Percentiles rank a stretch among this genome's conserved stretches.
Evolutionary conservation across 2,797 vertebrate species (phyloP).

Genomic region (Lutjanus campechanus): DNA sequence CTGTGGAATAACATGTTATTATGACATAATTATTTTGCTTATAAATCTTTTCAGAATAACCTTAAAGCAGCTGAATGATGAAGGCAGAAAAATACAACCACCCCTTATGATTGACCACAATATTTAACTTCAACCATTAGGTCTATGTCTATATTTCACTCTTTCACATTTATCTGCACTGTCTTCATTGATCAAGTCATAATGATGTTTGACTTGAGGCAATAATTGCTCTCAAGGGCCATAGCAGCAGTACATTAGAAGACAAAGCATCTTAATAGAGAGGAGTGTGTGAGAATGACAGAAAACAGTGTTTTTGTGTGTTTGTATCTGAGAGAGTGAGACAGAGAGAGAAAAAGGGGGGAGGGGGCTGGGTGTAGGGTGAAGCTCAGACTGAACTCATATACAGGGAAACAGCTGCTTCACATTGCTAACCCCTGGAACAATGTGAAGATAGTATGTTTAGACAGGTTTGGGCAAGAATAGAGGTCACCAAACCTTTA

Average conservation of each 20-base stretch:
- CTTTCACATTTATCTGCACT: slow-evolving; percentile 13
- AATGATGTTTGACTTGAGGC: slow-evolving; percentile 57
- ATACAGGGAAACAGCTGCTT: slow-evolving; percentile 85
- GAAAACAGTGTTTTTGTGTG: slow-evolving; percentile 40
- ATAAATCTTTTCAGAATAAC: too few relatives aligned
- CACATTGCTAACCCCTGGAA: slow-evolving; percentile 84
- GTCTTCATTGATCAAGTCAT: slow-evolving; percentile 39
- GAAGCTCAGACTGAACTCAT: slow-evolving; percentile 73
- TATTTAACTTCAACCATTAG: neutral
- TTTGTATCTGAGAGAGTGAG: slow-evolving; percentile 36
- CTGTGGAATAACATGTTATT: too few relatives aligned
- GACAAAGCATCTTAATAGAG: slow-evolving; percentile 35
- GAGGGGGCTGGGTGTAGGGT: neutral
- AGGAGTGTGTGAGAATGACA: slow-evolving; percentile 29
- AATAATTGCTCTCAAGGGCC: slow-evolving; percentile 42
- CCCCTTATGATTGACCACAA: neutral
- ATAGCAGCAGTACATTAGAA: slow-evolving; percentile 28
- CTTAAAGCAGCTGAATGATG: neutral
- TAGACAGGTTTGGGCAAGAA: slow-evolving; percentile 85
- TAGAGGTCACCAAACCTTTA: slow-evolving; percentile 80
- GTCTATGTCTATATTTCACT: slow-evolving; percentile 1
- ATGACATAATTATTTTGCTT: too few relatives aligned
- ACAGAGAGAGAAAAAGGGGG: slow-evolving; percentile 12
- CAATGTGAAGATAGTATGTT: slow-evolving; percentile 83
- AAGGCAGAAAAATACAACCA: slow-evolving; percentile 2